Evolutionary conservation across 1,140 invertebrate genomes (phyloP).

Genomic region (Caenorhabditis elegans): DNA sequence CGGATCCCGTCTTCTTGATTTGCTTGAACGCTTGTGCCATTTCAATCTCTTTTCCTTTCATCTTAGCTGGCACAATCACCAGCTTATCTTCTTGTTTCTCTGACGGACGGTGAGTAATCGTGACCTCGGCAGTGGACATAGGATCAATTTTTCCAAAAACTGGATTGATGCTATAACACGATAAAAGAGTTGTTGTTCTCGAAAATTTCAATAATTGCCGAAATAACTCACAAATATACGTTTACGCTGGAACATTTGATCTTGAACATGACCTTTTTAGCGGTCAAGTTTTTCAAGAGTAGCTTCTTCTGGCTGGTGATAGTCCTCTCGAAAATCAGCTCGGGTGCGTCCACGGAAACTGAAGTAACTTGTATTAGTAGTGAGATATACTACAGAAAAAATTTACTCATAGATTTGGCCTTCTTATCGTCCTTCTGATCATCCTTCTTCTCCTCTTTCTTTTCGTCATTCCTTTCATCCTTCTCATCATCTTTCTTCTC

Average conservation of each 20-base stretch:
- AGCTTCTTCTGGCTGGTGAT: not conserved
- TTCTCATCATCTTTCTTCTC: not conserved
- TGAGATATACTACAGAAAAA: not conserved
- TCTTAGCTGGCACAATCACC: not conserved
- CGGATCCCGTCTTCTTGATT: not conserved
- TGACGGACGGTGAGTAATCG: not conserved
- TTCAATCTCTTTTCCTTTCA: not conserved
- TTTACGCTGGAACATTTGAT: not conserved
- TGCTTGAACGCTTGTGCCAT: slow-evolving; percentile 18
- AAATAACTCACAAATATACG: not conserved
- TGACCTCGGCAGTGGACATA: not conserved
- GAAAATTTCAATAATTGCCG: too few species aligned
- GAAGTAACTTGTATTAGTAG: not conserved
- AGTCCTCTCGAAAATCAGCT: not conserved
- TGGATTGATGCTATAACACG: not conserved
- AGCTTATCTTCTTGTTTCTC: not conserved
- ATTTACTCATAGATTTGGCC: not conserved
- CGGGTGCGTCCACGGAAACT: not conserved
- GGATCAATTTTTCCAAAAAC: not conserved
- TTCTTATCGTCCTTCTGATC: not conserved
- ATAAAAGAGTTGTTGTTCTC: too few species aligned
- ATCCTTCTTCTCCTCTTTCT: not conserved
- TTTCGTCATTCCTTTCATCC: not conserved
- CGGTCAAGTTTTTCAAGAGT: not conserved
- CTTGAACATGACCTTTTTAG: not conserved